These are phyloP conservation scores for Eumeta japonica DNA, from an alignment of 1,140 invertebrate genomes.

Conservation along the genomic window DNA sequence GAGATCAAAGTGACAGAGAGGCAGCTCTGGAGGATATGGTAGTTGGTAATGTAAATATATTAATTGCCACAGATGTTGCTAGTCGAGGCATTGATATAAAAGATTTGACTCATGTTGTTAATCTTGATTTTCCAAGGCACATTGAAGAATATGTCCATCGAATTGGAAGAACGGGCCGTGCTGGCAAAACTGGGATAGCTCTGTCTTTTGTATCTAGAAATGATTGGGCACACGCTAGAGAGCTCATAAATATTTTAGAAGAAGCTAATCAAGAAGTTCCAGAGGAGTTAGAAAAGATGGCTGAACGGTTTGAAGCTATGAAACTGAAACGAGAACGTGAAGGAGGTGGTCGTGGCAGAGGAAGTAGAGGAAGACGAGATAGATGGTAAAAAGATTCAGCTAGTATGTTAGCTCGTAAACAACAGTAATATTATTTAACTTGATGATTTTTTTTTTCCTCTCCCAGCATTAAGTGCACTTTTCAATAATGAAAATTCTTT, in stretches of 20 bases:
- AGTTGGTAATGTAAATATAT: conserved; percentile 69
- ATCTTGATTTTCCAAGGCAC: conserved; percentile 87
- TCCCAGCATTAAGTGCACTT: too few relatives aligned
- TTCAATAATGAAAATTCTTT: too few relatives aligned
- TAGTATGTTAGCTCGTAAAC: too few relatives aligned
- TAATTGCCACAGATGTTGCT: conserved; percentile 95
- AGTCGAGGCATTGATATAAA: conserved; percentile 90
- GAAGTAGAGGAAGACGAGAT: conserved; percentile 6
- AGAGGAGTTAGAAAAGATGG: conserved; percentile 70
- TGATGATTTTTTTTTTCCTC: conserved; percentile 1
- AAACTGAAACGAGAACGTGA: conserved; percentile 60
- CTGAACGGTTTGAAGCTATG: conserved; percentile 64
- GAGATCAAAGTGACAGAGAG: conserved; percentile 84
- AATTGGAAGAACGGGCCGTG: conserved; percentile 85
- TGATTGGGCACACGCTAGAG: conserved; percentile 77
- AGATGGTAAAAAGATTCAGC: conserved; percentile 16
- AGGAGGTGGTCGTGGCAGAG: conserved; percentile 30
- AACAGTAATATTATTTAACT: too few relatives aligned
- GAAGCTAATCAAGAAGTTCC: conserved; percentile 76
- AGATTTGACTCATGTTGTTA: conserved; percentile 81
- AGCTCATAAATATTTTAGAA: conserved; percentile 81
- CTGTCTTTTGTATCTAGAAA: conserved; percentile 76
- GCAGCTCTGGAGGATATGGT: conserved; percentile 81
- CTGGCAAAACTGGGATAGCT: conserved; percentile 78
- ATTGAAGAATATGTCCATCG: conserved; percentile 90